These are phyloP conservation scores for Ornithoptera alexandrae DNA, from an alignment of 2,888 invertebrate genomes.

Conservation along the genomic window DNA sequence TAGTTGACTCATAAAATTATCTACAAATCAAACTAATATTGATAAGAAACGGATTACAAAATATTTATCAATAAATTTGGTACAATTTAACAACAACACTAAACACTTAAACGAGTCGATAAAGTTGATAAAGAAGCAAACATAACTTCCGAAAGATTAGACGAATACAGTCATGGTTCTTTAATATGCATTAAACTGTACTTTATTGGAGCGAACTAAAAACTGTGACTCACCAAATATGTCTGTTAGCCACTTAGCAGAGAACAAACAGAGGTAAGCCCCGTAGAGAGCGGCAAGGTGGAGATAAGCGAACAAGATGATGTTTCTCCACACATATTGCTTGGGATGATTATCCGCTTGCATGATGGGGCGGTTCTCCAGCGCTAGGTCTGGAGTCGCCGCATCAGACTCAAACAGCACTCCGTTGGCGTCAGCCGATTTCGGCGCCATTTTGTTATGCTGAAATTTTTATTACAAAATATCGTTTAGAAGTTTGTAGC, in stretches of 20 bases:
- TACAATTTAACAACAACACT: background rate
- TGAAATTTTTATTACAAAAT: background rate
- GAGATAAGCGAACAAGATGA: constrained; percentile 87
- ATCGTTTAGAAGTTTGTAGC: background rate
- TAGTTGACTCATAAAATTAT: background rate
- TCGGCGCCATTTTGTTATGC: constrained; percentile 64
- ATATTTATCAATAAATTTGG: background rate
- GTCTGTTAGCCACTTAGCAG: constrained; percentile 86
- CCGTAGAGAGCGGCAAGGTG: constrained; percentile 89
- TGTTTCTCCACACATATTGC: constrained; percentile 90
- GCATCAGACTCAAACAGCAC: constrained; percentile 74
- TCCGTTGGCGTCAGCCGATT: constrained; percentile 65
- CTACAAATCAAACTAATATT: background rate
- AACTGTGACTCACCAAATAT: constrained; percentile 82
- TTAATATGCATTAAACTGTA: too few relatives aligned
- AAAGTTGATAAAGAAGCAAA: background rate
- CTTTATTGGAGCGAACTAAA: too few relatives aligned
- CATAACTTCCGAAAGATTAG: background rate
- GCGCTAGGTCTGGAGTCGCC: constrained; percentile 67
- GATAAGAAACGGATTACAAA: background rate
- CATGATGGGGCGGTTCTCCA: constrained; percentile 58
- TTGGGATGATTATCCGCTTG: constrained; percentile 79
- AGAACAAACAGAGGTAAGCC: constrained; percentile 84
- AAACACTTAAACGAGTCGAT: background rate
- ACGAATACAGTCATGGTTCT: too few relatives aligned